Evolutionary conservation across 2,797 vertebrate species (phyloP).

Genomic region (Rhabdomys pumilio): DNA sequence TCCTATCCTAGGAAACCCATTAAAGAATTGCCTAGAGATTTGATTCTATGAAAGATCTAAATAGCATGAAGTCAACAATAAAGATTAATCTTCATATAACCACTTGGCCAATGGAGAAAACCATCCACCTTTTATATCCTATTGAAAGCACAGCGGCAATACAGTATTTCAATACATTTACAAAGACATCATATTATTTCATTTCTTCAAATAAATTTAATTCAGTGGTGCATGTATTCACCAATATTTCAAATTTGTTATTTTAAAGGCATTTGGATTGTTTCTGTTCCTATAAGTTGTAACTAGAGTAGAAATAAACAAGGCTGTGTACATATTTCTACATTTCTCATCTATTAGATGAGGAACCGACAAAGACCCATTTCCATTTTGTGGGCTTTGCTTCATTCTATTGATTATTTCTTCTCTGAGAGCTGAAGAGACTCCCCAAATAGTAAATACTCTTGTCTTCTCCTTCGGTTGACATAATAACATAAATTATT

Average conservation of each 20-base stretch:
- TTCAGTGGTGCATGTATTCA: too few species aligned
- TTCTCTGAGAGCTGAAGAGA: not conserved
- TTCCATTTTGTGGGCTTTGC: not conserved
- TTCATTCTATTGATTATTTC: not conserved
- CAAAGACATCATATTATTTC: not conserved
- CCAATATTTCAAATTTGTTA: too few species aligned
- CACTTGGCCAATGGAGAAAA: not conserved
- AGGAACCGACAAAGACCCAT: not conserved
- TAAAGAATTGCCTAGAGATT: not conserved
- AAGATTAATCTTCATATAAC: not conserved
- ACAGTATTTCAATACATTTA: too few species aligned
- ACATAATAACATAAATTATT: too few species aligned
- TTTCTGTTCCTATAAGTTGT: not conserved
- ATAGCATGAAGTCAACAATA: not conserved
- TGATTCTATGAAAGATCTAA: not conserved
- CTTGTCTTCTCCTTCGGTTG: not conserved
- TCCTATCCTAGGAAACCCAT: not conserved
- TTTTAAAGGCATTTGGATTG: not conserved
- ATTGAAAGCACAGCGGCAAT: not conserved
- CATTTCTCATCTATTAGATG: too few species aligned
- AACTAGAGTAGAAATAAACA: not conserved
- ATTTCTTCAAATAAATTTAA: not conserved
- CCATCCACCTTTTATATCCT: not conserved
- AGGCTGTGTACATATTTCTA: not conserved
- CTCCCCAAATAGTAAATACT: too few species aligned